These are phyloP conservation scores for Peromyscus nudipes DNA, from an alignment of 2,797 vertebrate genomes.

Conservation along the genomic window DNA sequence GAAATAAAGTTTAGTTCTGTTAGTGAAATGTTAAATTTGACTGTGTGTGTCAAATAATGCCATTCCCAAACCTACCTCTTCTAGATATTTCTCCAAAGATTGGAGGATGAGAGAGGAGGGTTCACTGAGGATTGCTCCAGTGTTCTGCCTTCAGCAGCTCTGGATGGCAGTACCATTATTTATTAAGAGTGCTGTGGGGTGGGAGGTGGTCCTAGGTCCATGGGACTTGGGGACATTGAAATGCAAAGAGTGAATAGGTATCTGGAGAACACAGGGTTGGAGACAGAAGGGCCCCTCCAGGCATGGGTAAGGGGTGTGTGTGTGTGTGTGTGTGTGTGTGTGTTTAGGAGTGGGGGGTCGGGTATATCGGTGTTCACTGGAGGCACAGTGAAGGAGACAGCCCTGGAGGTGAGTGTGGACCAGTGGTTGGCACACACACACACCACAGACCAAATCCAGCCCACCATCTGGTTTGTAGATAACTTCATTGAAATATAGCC, in stretches of 20 bases:
- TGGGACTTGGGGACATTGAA: neutral
- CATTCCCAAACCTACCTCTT: constrained; percentile 60
- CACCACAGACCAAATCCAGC: neutral
- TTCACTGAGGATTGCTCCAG: neutral
- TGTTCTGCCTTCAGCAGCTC: neutral
- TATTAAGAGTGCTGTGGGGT: neutral
- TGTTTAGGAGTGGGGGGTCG: too few relatives aligned
- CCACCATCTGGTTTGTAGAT: neutral
- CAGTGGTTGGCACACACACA: neutral
- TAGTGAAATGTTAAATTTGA: constrained; percentile 88
- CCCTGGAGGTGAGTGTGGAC: neutral
- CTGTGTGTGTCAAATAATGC: constrained; percentile 85
- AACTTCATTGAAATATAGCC: constrained; percentile 34
- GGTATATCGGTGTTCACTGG: neutral
- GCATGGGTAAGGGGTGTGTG: too few relatives aligned
- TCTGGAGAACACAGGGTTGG: neutral
- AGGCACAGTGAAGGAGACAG: neutral
- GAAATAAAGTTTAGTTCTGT: constrained; percentile 91
- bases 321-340: neutral
- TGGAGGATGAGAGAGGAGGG: neutral
- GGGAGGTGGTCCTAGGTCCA: too few relatives aligned
- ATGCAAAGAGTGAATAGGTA: neutral
- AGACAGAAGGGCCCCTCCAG: neutral
- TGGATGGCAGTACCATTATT: neutral
- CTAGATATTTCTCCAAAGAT: constrained; percentile 56